phyloP scores from a whole-genome alignment of 2,113 vertebrate species.

The Phyllostomus hastatus region DNA sequence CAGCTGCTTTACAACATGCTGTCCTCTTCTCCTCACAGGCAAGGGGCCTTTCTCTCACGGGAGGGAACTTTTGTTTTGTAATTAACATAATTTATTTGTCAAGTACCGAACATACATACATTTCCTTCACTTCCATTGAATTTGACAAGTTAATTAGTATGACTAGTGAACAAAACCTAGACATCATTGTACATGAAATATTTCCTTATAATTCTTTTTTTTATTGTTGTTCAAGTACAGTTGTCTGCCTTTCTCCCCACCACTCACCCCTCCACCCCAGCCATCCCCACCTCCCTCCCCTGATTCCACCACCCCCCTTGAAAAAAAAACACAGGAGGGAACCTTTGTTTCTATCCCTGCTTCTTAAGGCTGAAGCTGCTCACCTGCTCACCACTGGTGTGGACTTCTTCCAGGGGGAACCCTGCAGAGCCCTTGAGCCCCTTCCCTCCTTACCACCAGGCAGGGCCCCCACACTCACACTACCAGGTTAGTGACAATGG shows the following conservation, averaged over 20 bases:
- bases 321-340: neutral
- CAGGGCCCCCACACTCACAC: too few relatives aligned
- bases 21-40: neutral
- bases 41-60: neutral
- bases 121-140: slow-evolving; percentile 58
- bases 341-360: neutral
- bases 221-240: too few relatives aligned
- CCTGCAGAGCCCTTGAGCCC: neutral
- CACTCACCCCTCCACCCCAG: too few relatives aligned
- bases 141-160: slow-evolving; percentile 66
- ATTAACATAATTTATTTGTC: slow-evolving; percentile 66
- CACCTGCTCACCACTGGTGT: neutral
- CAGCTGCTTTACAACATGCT: neutral
- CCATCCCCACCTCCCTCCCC: too few relatives aligned
- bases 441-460: neutral
- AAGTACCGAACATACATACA: slow-evolving; percentile 46
- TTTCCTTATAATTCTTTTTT: slow-evolving; percentile 40
- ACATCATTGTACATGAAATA: slow-evolving; percentile 53
- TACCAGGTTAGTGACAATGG: neutral
- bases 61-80: slow-evolving; percentile 34
- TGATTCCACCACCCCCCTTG: too few relatives aligned
- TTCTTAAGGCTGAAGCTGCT: neutral
- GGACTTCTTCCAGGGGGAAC: neutral
- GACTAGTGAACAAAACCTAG: slow-evolving; percentile 60
- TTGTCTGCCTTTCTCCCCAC: too few relatives aligned